These are phyloP conservation scores for Globicephala melas DNA, from an alignment of 2,113 vertebrate species.

Conservation along the genomic window DNA sequence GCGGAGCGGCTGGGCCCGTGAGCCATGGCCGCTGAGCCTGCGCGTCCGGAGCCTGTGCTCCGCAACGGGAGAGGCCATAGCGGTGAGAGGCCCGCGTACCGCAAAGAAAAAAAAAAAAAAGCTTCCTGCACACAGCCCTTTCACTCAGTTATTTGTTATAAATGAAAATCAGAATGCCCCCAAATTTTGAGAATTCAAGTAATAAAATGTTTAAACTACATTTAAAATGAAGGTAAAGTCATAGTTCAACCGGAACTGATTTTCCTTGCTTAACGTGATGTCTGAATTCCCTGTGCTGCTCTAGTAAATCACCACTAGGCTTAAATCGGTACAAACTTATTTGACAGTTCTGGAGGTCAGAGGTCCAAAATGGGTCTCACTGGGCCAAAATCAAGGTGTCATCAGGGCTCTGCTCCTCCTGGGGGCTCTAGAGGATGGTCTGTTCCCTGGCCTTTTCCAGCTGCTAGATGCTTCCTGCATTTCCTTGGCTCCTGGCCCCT, in stretches of 20 bases:
- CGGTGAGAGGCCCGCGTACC: no score
- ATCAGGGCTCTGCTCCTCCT: not conserved
- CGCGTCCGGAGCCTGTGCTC: no score
- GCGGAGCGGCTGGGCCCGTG: no score
- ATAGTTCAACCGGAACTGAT: not conserved
- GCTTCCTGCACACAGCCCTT: no score
- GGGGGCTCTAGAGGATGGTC: not conserved
- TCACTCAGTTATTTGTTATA: not conserved
- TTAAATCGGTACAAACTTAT: accelerated
- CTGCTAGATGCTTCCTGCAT: not conserved
- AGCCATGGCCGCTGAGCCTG: no score
- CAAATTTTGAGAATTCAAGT: not conserved
- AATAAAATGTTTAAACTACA: not conserved
- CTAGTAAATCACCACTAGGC: not conserved
- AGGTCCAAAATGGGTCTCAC: not conserved
- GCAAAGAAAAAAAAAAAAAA: not conserved
- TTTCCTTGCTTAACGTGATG: not conserved
- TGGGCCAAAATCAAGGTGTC: not conserved
- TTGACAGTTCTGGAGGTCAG: no score
- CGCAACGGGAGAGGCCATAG: no score
- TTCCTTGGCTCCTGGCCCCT: not conserved
- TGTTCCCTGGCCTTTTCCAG: not conserved
- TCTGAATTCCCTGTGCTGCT: not conserved
- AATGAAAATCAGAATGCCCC: not conserved
- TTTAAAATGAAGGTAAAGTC: not conserved